phyloP scores from a whole-genome alignment of 92 coral and sea anemone species.

The Anthopleura xanthogrammica region DNA sequence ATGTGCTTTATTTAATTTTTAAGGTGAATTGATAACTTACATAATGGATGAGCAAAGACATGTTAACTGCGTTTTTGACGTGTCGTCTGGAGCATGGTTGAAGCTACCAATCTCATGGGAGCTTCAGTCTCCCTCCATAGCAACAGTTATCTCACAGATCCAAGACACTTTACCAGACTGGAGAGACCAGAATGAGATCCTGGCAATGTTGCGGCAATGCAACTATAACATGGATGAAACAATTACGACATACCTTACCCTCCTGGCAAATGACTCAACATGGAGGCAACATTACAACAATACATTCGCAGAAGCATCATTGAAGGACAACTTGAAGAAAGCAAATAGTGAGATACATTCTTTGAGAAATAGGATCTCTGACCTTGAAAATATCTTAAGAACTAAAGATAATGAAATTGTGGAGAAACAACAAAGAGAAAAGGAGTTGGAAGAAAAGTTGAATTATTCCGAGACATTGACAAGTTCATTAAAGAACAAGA shows the following conservation, averaged over 20 bases:
- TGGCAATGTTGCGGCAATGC: slow-evolving; percentile 76
- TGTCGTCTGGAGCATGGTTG: slow-evolving; percentile 73
- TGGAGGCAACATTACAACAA: background rate
- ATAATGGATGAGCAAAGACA: slow-evolving; percentile 71
- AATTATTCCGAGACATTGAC: slow-evolving; percentile 47
- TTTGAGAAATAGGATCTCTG: slow-evolving; percentile 43
- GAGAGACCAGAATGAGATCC: slow-evolving; percentile 63
- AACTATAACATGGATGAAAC: slow-evolving; percentile 74
- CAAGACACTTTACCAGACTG: slow-evolving; percentile 70
- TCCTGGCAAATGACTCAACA: slow-evolving; percentile 51
- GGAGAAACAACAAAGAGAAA: slow-evolving; percentile 33
- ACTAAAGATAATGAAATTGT: slow-evolving; percentile 41
- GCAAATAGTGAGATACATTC: slow-evolving; percentile 31
- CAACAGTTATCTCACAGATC: slow-evolving; percentile 32
- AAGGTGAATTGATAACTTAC: slow-evolving; percentile 70
- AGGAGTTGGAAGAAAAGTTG: slow-evolving; percentile 45
- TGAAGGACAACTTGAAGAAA: slow-evolving; percentile 1
- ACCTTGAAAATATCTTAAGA: slow-evolving; percentile 50
- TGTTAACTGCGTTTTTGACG: slow-evolving; percentile 66
- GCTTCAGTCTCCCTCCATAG: slow-evolving; percentile 44
- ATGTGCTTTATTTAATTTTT: background rate
- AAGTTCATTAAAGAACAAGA: slow-evolving; percentile 52
- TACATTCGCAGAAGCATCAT: background rate
- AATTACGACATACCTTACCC: slow-evolving; percentile 57
- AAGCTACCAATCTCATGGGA: slow-evolving; percentile 85